Evolutionary conservation across 2,797 vertebrate species (phyloP), one percentile per base, ranked within the genome.

Genomic region (Crenichthys baileyi): DNA sequence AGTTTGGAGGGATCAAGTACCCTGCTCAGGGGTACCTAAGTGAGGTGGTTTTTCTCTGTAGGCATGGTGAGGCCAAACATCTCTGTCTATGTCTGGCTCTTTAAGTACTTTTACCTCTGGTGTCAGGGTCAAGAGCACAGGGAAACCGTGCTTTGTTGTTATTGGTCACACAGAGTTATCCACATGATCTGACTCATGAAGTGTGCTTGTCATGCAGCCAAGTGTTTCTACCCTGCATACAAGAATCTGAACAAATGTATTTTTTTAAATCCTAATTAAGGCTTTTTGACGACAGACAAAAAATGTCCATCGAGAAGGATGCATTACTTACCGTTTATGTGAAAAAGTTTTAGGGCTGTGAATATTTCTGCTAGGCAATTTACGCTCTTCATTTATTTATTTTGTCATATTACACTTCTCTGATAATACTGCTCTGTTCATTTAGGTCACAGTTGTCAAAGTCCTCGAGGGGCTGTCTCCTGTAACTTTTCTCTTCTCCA

Each of bases 1-100:
- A 76, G 67, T 74, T 67, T 20, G 18, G 72, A 12, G 9, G 8
- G 31, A 78, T 71, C 78, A 56, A 51, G 29, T 36, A 1, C 82
- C 73, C 74, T 51, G 65, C 53, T 84, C 67, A 82, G 83, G 77
- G 78, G 76, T 79, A 74, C 63, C 78, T 83, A 31, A 65, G 61
- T 48, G 65, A 63, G 41, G 73, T 39, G 24, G 78, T 71, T 58
- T 61, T 53, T 82, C 77, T 22, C 70, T 82, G 58, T 70, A 84
- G 75, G 80, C 77, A 29, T 50, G 11, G 50, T 5, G 36, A 79
- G 53, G 36, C 8, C 61, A 80, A 80, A 9, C 56, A 79, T 36
- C 73, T 78, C 72, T 72, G 36, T 20, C 20, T 87, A 70, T 70
- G 76, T 24, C 29, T 26, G 41, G 61, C 26, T 86, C 80, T 84